Conservation (phyloP, 2,888 invertebrate genomes). For the Mantis religiosa region DNA sequence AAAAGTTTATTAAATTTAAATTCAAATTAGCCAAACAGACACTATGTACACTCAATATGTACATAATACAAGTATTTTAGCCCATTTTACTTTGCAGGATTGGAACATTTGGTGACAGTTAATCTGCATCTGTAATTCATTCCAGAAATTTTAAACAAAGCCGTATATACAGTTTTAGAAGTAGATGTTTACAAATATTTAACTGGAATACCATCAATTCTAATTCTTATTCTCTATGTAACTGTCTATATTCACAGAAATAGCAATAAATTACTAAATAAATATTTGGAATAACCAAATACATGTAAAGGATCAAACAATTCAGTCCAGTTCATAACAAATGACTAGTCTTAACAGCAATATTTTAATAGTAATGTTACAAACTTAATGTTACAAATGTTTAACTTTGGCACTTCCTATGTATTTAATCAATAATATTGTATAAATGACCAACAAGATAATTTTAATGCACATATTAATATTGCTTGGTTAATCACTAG, state of each 20-base stretch:
- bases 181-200: neutral
- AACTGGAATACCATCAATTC: neutral
- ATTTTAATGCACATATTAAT: neutral
- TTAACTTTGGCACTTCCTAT: neutral
- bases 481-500: neutral
- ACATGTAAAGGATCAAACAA: neutral
- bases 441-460: neutral
- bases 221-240: neutral
- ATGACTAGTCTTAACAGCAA: neutral
- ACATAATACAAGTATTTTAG: too few species aligned
- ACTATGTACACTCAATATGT: too few species aligned
- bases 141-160: neutral
- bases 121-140: neutral
- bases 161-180: neutral
- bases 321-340: neutral
- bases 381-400: neutral
- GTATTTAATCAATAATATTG: neutral
- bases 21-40: too few species aligned
- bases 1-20: too few species aligned
- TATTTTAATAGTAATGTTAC: neutral
- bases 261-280: neutral
- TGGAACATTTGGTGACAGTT: too few species aligned
- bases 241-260: neutral
- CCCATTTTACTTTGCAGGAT: too few species aligned
- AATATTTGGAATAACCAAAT: neutral